Evolutionary conservation across 2,797 vertebrate species (phyloP), one percentile per base, ranked within the genome.

Genomic region (Typhlichthys eigenmanni): DNA sequence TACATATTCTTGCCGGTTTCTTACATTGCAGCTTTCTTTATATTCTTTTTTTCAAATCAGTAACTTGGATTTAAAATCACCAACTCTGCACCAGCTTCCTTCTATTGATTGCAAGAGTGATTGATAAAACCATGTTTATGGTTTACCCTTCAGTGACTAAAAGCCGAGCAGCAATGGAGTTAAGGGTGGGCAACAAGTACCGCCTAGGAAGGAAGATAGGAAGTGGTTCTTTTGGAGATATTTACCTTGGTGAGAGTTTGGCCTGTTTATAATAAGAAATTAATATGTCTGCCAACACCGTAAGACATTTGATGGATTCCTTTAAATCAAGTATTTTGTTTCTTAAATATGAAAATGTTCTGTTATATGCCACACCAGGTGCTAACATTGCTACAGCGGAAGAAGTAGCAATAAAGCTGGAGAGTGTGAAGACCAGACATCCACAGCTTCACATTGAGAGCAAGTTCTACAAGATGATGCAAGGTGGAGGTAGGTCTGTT

Each of bases 401-500:
- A 83, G 97, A 99, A 81, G 97, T 98, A 45, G 97, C 96, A 77
- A 98, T 98, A 86, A 99, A 99, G 82, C 92, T 99, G 64, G 96
- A 99, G 91, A 97, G 97, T 87, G 96, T 99, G 86, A 98, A 99
- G 81, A 99, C 97, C 14, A 98, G 98, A 88, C 97, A 98, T 75
- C 97, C 97, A 1, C 97, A 99, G 90, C 94, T 99, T 72, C 97
- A 99, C 85, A 98, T 98, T 0, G 97, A 98, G 92, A 98, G 97
- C 95, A 99, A 98, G 82, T 97, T 98, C 88, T 99, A 98, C 94
- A 99, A 98, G 89, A 98, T 99, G 97, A 96, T 99, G 96, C 97
- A 97, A 82, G 97, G 96, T 13, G 97, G 97, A 94, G 96, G 97
- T 98, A 83, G 94, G 93, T 43, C 38, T 43, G 24, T 29, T 29